Conservation (phyloP, 2,888 invertebrate genomes). For the Ecliptopera silaceata region DNA sequence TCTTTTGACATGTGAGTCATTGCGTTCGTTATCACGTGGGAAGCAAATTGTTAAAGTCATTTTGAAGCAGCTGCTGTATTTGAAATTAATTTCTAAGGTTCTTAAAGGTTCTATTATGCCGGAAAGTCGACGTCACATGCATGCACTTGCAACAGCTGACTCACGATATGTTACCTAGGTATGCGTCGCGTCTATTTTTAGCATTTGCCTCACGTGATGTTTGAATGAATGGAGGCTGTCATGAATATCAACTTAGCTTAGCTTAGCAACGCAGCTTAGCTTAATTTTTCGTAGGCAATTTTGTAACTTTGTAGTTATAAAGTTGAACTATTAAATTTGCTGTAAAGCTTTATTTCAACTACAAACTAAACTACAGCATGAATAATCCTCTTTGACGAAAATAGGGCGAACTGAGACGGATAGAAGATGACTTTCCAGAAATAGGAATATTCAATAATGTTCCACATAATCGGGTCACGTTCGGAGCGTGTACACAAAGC, state of each 20-base stretch:
- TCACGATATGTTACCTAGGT: slow-evolving; percentile 42
- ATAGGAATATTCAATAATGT: slow-evolving; percentile 19
- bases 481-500: slow-evolving; percentile 23
- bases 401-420: not conserved
- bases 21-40: slow-evolving; percentile 31
- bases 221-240: slow-evolving; percentile 46
- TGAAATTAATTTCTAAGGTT: slow-evolving; percentile 1
- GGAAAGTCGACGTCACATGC: slow-evolving; percentile 44
- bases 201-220: slow-evolving; percentile 51
- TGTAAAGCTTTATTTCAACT: too few relatives aligned
- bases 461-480: slow-evolving; percentile 17
- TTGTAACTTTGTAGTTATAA: too few relatives aligned
- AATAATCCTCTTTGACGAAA: not conserved
- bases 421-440: slow-evolving; percentile 1
- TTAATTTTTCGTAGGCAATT: slow-evolving; percentile 18
- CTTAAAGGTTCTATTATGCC: slow-evolving; percentile 21
- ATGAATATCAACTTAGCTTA: slow-evolving; percentile 33
- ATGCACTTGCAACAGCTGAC: slow-evolving; percentile 65
- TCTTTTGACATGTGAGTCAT: slow-evolving; percentile 30
- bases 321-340: too few relatives aligned
- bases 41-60: slow-evolving; percentile 20
- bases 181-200: slow-evolving; percentile 65
- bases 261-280: too few relatives aligned
- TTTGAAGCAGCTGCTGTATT: not conserved
- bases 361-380: not conserved